Evolutionary conservation across 2,888 invertebrate genomes (phyloP).

Genomic region (Drosophila acutilabella): DNA sequence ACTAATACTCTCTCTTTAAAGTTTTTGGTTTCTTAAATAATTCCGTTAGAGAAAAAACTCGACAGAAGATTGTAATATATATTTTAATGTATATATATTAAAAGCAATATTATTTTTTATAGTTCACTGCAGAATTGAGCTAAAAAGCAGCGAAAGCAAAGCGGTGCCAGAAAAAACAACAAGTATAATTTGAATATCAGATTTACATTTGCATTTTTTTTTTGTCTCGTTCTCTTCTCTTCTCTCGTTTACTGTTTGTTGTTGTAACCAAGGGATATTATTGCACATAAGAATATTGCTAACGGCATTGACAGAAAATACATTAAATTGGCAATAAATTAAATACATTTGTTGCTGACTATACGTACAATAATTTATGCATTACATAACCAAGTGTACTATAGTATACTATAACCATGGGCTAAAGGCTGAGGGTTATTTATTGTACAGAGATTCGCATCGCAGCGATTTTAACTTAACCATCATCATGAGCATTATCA

Average conservation of each 20-base stretch:
- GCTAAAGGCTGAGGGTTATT: slow-evolving; percentile 7
- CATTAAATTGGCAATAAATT: slow-evolving; percentile 35
- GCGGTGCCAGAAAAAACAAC: neutral
- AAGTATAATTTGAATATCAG: slow-evolving; percentile 26
- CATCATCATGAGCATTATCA: slow-evolving; percentile 13
- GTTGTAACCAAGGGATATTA: slow-evolving; percentile 12
- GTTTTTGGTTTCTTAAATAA: no score
- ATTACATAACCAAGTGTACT: slow-evolving; percentile 22
- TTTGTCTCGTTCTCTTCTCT: no score
- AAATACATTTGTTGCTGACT: slow-evolving; percentile 16
- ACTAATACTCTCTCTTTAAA: no score
- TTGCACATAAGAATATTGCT: slow-evolving; percentile 15
- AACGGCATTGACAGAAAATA: slow-evolving; percentile 24
- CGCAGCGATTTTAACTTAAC: slow-evolving; percentile 6
- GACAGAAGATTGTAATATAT: neutral
- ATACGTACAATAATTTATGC: slow-evolving; percentile 27
- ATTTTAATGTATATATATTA: neutral
- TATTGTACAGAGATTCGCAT: neutral
- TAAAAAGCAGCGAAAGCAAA: slow-evolving; percentile 1
- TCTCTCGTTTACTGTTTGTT: neutral
- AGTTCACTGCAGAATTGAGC: neutral
- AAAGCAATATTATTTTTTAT: slow-evolving; percentile 1
- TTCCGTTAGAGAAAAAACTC: neutral
- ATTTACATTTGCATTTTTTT: slow-evolving; percentile 22
- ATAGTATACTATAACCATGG: slow-evolving; percentile 11